Evolutionary conservation across 2,888 invertebrate genomes (phyloP), one percentile per base, ranked within the genome.

Genomic region (Agriopis leucophaearia): DNA sequence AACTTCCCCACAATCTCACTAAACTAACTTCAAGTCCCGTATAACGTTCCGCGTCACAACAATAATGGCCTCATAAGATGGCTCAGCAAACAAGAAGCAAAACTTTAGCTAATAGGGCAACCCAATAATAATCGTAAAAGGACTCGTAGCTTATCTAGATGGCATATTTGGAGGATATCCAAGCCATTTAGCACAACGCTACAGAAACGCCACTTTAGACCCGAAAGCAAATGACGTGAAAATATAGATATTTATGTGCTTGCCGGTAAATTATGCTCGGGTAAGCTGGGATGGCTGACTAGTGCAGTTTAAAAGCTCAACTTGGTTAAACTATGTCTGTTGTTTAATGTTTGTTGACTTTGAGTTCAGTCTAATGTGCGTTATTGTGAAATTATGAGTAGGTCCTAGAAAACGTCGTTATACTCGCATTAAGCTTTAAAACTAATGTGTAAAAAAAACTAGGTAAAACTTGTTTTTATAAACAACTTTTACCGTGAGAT

Each of bases 141-240:
- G 84, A 83, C 83, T 82, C 86, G 79, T 87, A 83, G 85, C 84
- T 89, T 90, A 90, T 90, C 89, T 88, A 81, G 89, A 88, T 88
- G 87, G 87, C 86, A 87, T 88, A 90, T 89, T 91, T 90, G 90
- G 88, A 89, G 83, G 82, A 86, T 85, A 86, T 91, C 91, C 91
- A 89, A 90, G 80, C 88, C 90, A 91, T 91, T 91, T 88, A 84
- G 87, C 85, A 85, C 86, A 82, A 86, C 83, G 86, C 86, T 84
- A 84, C 85, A 85, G 83, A 88, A 86, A 86, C 81, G 85, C 87
- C 86, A 88, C 88, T 88, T 86, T 85, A 84, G 84, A 85, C 86
- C 86, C 85, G 74, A 83, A 84, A 87, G 86, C 84, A 90, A 91
- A 91, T 91, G 90, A 91, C 79, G 87, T 88, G 87, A 87, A 90